phyloP scores from a whole-genome alignment of 2,888 invertebrate genomes.

The Athetis lepigone region DNA sequence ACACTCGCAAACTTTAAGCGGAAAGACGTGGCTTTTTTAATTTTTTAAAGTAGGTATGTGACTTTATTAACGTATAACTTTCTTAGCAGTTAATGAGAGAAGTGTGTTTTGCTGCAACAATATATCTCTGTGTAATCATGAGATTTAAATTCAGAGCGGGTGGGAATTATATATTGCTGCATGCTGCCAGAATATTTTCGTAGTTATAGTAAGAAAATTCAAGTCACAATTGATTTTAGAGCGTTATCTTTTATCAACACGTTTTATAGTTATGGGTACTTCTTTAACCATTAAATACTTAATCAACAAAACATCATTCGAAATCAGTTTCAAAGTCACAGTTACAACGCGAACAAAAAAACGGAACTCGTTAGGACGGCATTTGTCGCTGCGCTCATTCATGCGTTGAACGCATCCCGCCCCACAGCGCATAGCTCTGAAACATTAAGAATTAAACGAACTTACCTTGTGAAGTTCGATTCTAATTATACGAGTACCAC shows the following conservation, averaged over 20 bases:
- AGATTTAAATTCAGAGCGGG: not conserved
- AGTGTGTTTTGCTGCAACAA: constrained; percentile 5
- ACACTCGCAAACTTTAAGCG: constrained; percentile 57
- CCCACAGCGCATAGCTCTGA: not conserved
- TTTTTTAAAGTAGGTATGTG: constrained; percentile 33
- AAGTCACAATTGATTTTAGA: not conserved
- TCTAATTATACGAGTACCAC: too few relatives aligned
- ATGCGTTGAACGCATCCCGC: not conserved
- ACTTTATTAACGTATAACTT: constrained; percentile 37
- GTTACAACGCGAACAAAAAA: too few relatives aligned
- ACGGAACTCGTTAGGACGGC: too few relatives aligned
- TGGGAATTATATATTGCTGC: not conserved
- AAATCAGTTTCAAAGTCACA: too few relatives aligned
- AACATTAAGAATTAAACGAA: too few relatives aligned
- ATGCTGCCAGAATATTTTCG: not conserved
- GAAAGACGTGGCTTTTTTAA: constrained; percentile 43
- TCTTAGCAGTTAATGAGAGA: constrained; percentile 24
- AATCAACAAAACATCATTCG: too few relatives aligned
- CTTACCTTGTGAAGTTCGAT: too few relatives aligned
- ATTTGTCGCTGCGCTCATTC: not conserved
- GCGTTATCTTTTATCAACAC: too few relatives aligned
- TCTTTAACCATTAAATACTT: too few relatives aligned
- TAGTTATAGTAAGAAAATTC: not conserved
- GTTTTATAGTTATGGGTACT: too few relatives aligned
- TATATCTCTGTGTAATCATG: constrained; percentile 6